Evolutionary conservation across 1,140 invertebrate genomes (phyloP), one percentile per base, ranked within the genome.

Genomic region (Brachionus asplanchnoidis): DNA sequence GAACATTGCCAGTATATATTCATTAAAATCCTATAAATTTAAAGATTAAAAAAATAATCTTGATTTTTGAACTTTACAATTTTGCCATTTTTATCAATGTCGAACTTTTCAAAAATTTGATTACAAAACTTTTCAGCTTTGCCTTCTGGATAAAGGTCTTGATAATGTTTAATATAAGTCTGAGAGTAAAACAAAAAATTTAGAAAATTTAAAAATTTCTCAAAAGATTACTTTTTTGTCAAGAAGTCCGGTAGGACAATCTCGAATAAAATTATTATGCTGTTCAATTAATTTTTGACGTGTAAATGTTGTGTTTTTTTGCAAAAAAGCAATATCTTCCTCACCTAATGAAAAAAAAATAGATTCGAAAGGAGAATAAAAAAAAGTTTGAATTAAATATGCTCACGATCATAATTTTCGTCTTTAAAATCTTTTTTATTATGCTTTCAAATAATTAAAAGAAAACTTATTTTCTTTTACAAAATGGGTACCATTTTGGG

Each of bases 51-150:
- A 23, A 68, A 68, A 68, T 44, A 44, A 32, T 68, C 6, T 3
- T n/a, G 2, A 12, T 32, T 7, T 73, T 36, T 36, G 36, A 73
- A 42, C 0, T 3, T 73, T 73, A 73, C 83, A n/a, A 84, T 85
- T 65, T 77, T 77, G 14, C 84, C 84, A 77, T 42, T 40, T 17
- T 85, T 75, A 28, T 85, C 50, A 4, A 44, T 36, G 66, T 85
- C 84, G 23, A 85, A 85, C 23, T 56, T 68, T 46, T 78, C 40
- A 40, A 85, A 85, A 46, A 84, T 23, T 46, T 46, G 60, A 20
- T 65, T 36, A 70, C 23, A 50, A 70, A 70, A 32, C 12, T 65
- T 85, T 60, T 77, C 20, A 17, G 60, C 84, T 44, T 36, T 53
- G 6, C 40, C 42, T 14, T 85, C 68, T 23, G 84, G 32, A 60